Evolutionary conservation across 2,888 invertebrate genomes (phyloP).

Genomic region (Pammene aurita): DNA sequence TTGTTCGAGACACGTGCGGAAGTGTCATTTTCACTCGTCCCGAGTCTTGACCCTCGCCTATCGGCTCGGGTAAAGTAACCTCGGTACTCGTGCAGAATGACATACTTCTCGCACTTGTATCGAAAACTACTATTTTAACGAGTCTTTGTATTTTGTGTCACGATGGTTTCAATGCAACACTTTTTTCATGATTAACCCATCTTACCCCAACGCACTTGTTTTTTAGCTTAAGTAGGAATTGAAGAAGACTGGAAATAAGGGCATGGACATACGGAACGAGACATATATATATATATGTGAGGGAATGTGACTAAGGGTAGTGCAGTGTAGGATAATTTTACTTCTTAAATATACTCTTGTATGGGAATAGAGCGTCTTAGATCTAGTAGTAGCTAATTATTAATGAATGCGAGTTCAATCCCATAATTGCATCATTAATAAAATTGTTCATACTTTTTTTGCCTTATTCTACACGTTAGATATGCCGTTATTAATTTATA

Average conservation of each 20-base stretch:
- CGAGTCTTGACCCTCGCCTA: too few species aligned
- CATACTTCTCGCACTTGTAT: too few species aligned
- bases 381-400: slow-evolving; percentile 23
- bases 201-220: slow-evolving; percentile 4
- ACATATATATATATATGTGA: slow-evolving; percentile 47
- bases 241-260: slow-evolving; percentile 65
- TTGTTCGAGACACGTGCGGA: too few species aligned
- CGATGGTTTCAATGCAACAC: too few species aligned
- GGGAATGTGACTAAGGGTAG: slow-evolving; percentile 50
- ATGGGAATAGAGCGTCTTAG: slow-evolving; percentile 19
- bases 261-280: slow-evolving; percentile 48
- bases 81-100: too few species aligned
- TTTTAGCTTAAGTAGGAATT: slow-evolving; percentile 57
- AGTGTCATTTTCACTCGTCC: too few species aligned
- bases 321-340: slow-evolving; percentile 49
- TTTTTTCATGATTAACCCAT: too few species aligned
- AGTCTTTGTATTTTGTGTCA: too few species aligned
- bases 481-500: too few species aligned
- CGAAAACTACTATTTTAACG: too few species aligned
- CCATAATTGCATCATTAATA: not conserved
- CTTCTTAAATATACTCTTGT: slow-evolving; percentile 30
- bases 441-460: not conserved
- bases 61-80: too few species aligned
- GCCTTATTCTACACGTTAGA: too few species aligned
- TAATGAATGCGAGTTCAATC: not conserved